A percentile compares a stretch with the other conserved stretches of the same genome.
Evolutionary conservation across 2,113 vertebrate genomes (phyloP).

Genomic region (Lophura nycthemera): DNA sequence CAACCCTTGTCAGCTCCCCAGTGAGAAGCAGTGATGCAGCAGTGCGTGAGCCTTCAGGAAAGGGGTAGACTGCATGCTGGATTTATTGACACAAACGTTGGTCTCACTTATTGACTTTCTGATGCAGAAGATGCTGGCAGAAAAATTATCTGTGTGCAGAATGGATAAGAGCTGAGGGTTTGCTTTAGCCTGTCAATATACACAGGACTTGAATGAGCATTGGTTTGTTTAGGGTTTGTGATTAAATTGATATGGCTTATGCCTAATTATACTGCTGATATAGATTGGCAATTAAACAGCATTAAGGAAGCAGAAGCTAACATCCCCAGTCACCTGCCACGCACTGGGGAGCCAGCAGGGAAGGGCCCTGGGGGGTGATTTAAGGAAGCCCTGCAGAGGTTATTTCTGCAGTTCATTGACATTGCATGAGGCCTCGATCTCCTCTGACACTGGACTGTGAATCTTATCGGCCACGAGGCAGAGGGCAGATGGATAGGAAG

Average conservation of each 20-base stretch:
- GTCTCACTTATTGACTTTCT: neutral
- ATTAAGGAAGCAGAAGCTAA: neutral
- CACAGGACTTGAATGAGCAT: neutral
- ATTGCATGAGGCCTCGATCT: neutral
- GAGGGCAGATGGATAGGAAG: neutral
- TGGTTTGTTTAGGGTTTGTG: neutral
- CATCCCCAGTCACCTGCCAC: neutral
- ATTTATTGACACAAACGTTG: neutral
- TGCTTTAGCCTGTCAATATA: neutral
- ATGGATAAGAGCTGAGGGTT: neutral
- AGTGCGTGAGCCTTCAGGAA: neutral
- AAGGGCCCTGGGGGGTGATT: neutral
- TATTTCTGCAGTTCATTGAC: neutral
- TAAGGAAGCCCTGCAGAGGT: neutral
- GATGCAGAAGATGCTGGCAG: neutral
- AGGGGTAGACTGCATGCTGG: neutral
- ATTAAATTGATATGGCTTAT: neutral
- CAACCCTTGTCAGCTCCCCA: constrained; percentile 4
- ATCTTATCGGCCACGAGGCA: neutral
- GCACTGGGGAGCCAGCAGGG: neutral
- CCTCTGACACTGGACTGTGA: neutral
- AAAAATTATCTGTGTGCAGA: neutral
- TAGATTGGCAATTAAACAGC: neutral
- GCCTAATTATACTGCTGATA: neutral
- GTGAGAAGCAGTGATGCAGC: neutral